Base-by-base conservation (phyloP, 92 coral and sea anemone genomes). In the Siderastrea siderea region DNA sequence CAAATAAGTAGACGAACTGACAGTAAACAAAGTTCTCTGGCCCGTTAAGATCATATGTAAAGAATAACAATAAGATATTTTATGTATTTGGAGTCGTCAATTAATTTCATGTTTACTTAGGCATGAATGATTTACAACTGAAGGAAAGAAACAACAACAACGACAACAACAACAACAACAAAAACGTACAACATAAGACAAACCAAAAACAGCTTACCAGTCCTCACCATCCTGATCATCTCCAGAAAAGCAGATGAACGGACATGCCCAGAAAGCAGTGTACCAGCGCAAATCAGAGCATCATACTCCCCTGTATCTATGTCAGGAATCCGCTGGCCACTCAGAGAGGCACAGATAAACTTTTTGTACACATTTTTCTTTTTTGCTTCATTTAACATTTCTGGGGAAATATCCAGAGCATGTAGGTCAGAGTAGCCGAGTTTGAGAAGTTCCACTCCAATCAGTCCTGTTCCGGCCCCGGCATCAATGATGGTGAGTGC, bases 161-260 rank as follows among this genome's bases (percentile, higher is more conserved):
- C n/a, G n/a, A n/a, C n/a, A n/a, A n/a, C n/a, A n/a, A n/a, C n/a
- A n/a, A n/a, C n/a, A n/a, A n/a, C n/a, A n/a, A n/a, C n/a, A n/a
- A n/a, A n/a, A n/a, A n/a, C n/a, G n/a, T n/a, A n/a, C n/a, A n/a
- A n/a, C n/a, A n/a, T n/a, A n/a, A n/a, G n/a, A n/a, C n/a, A 86
- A 90, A 57, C 48, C 63, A 10, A 80, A 84, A n/a, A n/a, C n/a
- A n/a, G n/a, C 60, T 13, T 55, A 55, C 60, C 60, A 7, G 13
- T 55, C 60, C 13, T 55, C 9, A 55, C 60, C 60, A 55, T 55
- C 13, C 60, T 55, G 4, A 55, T 55, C 60, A 55, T 55, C 60
- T 55, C 60, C 7, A 55, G 7, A 7, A 55, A 55, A 55, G 60
- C 60, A 55, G 60, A 13, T 13, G 60, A 55, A 7, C 60, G 60